Base-by-base conservation (phyloP, 2,888 invertebrate species). In the Scrobipalpa costella region DNA sequence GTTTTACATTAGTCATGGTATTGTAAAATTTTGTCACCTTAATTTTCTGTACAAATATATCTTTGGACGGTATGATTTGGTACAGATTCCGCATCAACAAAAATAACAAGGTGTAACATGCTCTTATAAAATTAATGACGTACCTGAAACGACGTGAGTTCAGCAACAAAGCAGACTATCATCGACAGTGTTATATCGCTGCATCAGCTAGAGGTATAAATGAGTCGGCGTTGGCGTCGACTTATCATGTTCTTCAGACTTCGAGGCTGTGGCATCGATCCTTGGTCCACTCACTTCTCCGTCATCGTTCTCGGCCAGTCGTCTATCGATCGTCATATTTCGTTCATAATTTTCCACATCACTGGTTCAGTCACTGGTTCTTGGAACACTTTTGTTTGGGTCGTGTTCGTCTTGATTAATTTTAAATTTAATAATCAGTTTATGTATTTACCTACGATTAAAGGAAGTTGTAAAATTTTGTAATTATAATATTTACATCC, bases 91-190 rank as follows among this genome's bases (percentile, higher is more conserved):
- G n/a, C 13, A 7, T 3, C 27, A 33, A 2, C 11, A n/a, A 55
- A 55, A 19, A 52, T n/a, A 34, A 8, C 7, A n/a, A 57, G 3
- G 49, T 34, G 11, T 34, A 19, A 33, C 27, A 49, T 59, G 55
- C 64, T 62, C 52, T 60, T 68, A 21, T 65, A 63, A 66, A 63
- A 55, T 58, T 61, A 55, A 66, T 55, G 49, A 68, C 61, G 70
- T 88, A 92, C 91, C 92, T 92, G 89, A 89, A 86, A 89, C 84
- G 90, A 88, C 80, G 89, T 83, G 75, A 90, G 86, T 80, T 91
- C 90, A 87, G 90, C 91, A 66, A 91, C 84, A 82, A 92, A 89
- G 84, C 88, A 92, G 88, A 92, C 87, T 91, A 91, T 90, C 92
- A 92, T 92, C 83, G 91, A 91, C 90, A 87, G 85, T 78, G 83